These are phyloP conservation scores for Neosilurus hyrtlii DNA, from an alignment of 2,797 vertebrate species.

Conservation along the genomic window DNA sequence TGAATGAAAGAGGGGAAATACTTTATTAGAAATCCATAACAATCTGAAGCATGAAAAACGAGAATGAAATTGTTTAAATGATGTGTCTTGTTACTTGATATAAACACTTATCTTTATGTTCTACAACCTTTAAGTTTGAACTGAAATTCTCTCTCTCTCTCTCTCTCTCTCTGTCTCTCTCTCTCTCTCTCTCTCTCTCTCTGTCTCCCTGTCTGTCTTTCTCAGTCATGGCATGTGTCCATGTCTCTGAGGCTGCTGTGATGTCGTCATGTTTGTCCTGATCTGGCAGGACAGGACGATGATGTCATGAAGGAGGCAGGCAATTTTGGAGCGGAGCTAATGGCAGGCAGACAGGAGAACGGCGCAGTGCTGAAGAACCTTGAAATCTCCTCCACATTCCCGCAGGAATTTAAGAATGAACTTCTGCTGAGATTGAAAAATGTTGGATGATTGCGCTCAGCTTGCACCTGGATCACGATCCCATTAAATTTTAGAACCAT, in stretches of 20 bases:
- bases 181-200: neutral
- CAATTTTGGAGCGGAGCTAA: conserved; percentile 13
- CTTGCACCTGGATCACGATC: neutral
- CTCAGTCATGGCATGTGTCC: conserved; percentile 50
- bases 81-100: neutral
- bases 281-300: conserved; percentile 41
- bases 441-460: neutral
- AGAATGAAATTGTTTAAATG: neutral
- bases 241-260: conserved; percentile 52
- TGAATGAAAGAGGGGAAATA: neutral
- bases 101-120: neutral
- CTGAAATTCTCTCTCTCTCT: neutral
- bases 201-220: neutral
- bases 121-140: neutral
- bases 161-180: neutral
- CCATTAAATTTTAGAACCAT: neutral
- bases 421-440: neutral
- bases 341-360: neutral
- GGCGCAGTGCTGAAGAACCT: conserved; percentile 13
- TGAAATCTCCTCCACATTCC: conserved; percentile 15
- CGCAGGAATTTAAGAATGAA: neutral
- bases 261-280: conserved; percentile 62
- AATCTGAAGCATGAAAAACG: neutral
- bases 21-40: neutral
- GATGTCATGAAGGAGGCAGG: conserved; percentile 39